phyloP scores from a whole-genome alignment of 2,113 vertebrate genomes.

The Nyctereutes procyonoides region DNA sequence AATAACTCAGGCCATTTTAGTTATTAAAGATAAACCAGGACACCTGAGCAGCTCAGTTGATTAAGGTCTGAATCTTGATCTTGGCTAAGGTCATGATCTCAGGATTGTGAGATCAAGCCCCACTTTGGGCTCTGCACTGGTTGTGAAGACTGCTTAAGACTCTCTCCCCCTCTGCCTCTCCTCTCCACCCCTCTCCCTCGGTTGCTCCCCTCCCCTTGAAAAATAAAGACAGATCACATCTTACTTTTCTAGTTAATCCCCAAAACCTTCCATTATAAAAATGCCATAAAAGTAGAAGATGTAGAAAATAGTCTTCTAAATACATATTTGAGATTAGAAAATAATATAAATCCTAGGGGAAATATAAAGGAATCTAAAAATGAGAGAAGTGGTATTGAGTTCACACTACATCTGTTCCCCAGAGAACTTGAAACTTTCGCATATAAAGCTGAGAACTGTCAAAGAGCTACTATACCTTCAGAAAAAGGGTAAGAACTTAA shows the following conservation, averaged over 20 bases:
- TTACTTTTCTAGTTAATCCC: neutral
- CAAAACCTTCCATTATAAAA: neutral
- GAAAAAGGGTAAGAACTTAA: neutral
- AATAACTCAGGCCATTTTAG: neutral
- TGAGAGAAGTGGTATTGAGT: neutral
- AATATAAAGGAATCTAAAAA: neutral
- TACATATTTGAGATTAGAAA: neutral
- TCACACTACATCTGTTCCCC: neutral
- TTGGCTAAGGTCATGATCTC: neutral
- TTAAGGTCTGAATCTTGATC: neutral
- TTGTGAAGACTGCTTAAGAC: neutral
- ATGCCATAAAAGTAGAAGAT: neutral
- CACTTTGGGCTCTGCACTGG: neutral
- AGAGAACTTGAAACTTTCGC: neutral
- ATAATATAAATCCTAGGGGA: neutral
- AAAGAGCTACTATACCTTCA: neutral
- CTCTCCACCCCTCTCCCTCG: too few relatives aligned
- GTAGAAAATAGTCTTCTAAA: constrained; percentile 10
- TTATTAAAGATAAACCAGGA: neutral
- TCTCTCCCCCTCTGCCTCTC: neutral
- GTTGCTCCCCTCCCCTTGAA: neutral
- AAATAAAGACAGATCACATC: neutral
- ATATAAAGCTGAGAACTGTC: neutral
- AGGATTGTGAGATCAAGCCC: neutral
- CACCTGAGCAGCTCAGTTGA: neutral